phyloP scores from a whole-genome alignment of 2,888 invertebrate species.

The Elegia similella region DNA sequence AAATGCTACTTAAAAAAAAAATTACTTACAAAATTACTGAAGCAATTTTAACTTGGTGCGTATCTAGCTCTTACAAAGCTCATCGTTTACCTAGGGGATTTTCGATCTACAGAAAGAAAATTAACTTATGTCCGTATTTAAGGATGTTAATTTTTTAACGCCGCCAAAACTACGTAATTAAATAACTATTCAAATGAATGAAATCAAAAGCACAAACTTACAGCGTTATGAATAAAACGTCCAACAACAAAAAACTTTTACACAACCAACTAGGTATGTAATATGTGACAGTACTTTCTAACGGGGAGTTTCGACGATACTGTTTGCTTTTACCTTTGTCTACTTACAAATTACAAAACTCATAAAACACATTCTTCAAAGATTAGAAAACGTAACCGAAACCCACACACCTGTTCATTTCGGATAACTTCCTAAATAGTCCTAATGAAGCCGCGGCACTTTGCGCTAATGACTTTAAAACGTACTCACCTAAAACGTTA shows the following conservation, averaged over 20 bases:
- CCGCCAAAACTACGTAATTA: no score
- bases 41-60: neutral
- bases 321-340: neutral
- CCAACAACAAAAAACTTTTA: neutral
- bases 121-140: no score
- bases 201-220: neutral
- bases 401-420: conserved; percentile 39
- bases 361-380: conserved; percentile 16
- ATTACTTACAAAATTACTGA: neutral
- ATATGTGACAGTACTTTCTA: neutral
- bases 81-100: neutral
- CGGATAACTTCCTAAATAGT: conserved; percentile 32
- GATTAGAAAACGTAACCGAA: conserved; percentile 23
- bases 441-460: conserved; percentile 44
- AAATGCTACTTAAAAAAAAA: no score
- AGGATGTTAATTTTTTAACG: no score
- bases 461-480: conserved; percentile 54
- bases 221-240: neutral
- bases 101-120: neutral
- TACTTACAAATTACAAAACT: conserved; percentile 13
- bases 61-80: neutral
- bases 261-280: neutral
- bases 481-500: conserved; percentile 78
- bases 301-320: neutral
- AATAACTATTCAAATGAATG: neutral